Percentiles rank a stretch among this genome's conserved stretches.
Conservation (phyloP, 2,113 vertebrate species). For the Syrrhaptes paradoxus region DNA sequence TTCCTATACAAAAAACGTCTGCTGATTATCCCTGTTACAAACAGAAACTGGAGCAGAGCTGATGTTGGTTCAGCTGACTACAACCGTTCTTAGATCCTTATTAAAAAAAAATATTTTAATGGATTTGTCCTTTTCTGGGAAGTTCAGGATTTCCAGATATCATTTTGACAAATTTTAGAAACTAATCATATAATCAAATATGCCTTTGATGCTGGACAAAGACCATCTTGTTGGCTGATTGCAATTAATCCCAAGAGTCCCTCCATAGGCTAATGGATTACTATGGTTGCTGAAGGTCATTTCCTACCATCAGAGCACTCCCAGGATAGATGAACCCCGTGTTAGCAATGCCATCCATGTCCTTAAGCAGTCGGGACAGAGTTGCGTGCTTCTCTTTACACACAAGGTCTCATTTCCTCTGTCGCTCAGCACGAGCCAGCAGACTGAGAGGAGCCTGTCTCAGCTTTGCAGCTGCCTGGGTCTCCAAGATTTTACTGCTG, state of each 20-base stretch:
- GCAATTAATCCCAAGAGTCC: background rate
- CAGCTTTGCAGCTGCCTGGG: background rate
- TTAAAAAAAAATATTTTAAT: background rate
- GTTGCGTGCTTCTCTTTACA: accelerated
- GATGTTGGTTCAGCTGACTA: background rate
- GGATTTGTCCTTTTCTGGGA: background rate
- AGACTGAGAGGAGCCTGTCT: conserved; percentile 51
- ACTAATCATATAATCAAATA: background rate
- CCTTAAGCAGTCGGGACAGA: accelerated
- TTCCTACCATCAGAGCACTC: background rate
- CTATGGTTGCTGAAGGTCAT: background rate
- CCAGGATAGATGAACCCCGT: background rate
- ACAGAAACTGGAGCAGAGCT: background rate
- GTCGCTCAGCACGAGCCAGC: background rate
- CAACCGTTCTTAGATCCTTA: background rate
- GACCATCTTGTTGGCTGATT: background rate
- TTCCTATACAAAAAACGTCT: background rate
- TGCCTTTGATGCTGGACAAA: background rate
- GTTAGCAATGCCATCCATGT: background rate
- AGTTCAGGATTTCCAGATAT: background rate
- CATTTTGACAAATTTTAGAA: background rate
- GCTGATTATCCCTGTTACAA: background rate
- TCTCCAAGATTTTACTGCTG: conserved; percentile 14
- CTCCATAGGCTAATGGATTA: background rate
- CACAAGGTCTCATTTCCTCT: background rate